Base-by-base conservation (phyloP, 2,797 vertebrate species). In the Valencia hispanica region DNA sequence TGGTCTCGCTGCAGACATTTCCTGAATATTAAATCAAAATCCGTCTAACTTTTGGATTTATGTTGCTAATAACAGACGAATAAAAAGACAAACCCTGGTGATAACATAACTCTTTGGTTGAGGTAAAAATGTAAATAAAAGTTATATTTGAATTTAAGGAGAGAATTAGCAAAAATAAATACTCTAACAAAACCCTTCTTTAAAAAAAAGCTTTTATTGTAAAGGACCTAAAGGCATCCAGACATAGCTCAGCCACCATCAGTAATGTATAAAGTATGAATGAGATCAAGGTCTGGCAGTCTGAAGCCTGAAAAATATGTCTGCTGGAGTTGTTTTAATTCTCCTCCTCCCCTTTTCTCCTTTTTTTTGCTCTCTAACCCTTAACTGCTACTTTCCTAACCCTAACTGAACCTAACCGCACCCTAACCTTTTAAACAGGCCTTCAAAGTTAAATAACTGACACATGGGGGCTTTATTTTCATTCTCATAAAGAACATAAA, bases 251-350 rank as follows among this genome's bases (percentile, higher is more conserved):
- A 5, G 53, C 68, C 66, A 80, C 73, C 73, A 63, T 47, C 48
- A 57, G 80, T 72, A 69, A 79, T 81, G 15, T 78, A 81, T 91
- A 39, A 93, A 87, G 90, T 87, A 90, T 93, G 81, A 88, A 92
- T 87, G 83, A 91, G 81, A 81, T 89, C 53, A 74, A 81, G 41
- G 77, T 90, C 79, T 85, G 88, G 89, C 70, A 66, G 61, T 65
- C 65, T 34, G 45, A 53, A 57, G 53, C 48, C 79, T 73, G 34
- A 81, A 84, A 83, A 86, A 82, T 82, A 82, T 76, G 77, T 83
- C 77, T 77, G 69, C 75, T 81, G 78, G 59, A 79, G 68, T 83
- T 79, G 27, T 41, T 81, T 39, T 75, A 34, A 22, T n/a, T 69
- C 32, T 48, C 30, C 36, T 41, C 55, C 25, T 51, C 4, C 51